A percentile compares a stretch with the other conserved stretches of the same genome.
These are phyloP conservation scores for Lapara coniferarum DNA, from an alignment of 2,888 invertebrate genomes.

Conservation along the genomic window DNA sequence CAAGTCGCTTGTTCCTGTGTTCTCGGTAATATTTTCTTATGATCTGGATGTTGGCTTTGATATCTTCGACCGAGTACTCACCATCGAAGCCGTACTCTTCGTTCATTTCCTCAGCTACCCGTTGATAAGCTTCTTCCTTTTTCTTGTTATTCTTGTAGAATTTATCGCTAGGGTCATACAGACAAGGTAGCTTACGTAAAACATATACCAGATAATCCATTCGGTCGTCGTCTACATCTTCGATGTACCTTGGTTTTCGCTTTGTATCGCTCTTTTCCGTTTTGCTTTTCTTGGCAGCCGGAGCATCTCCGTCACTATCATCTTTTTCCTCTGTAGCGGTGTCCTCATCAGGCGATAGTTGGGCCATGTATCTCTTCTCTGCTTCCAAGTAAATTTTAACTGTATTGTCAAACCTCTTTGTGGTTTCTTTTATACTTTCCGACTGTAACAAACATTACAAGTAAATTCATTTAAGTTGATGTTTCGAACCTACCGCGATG, in stretches of 20 bases:
- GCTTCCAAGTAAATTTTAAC: background rate
- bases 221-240: too few relatives aligned
- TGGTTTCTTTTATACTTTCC: background rate
- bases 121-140: too few relatives aligned
- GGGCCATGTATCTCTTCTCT: background rate
- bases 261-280: too few relatives aligned
- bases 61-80: background rate
- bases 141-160: too few relatives aligned
- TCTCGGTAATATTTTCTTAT: background rate
- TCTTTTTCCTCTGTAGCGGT: background rate
- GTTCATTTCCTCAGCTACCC: too few relatives aligned
- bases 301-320: background rate
- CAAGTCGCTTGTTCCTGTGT: background rate
- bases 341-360: background rate
- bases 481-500: too few relatives aligned
- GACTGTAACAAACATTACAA: background rate
- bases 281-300: background rate
- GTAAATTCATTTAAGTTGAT: background rate
- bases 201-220: too few relatives aligned
- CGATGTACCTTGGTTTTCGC: too few relatives aligned
- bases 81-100: too few relatives aligned
- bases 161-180: too few relatives aligned
- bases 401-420: background rate
- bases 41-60: background rate
- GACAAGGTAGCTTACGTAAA: too few relatives aligned